Evolutionary conservation across 2,113 vertebrate species (phyloP).

Genomic region (Galbula dea): DNA sequence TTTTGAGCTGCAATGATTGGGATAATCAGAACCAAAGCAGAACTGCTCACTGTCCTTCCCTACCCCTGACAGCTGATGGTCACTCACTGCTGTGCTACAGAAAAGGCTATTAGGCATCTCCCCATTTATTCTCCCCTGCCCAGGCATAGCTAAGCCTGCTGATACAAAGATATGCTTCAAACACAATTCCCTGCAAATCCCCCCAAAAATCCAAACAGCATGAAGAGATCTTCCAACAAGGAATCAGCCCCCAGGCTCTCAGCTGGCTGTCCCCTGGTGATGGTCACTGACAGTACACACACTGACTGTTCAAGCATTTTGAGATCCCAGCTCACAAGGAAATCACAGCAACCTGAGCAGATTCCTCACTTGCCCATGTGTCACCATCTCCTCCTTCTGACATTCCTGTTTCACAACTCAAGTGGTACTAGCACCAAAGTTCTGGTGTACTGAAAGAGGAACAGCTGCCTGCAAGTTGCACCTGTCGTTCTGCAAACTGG

Average conservation of each 20-base stretch:
- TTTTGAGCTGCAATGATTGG: not conserved
- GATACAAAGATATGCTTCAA: not conserved
- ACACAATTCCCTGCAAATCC: not conserved
- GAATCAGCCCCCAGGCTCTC: not conserved
- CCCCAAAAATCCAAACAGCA: not conserved
- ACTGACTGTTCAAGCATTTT: not conserved
- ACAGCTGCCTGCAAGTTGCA: not conserved
- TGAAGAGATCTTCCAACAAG: not conserved
- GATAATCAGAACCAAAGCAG: not conserved
- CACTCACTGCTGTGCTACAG: not conserved
- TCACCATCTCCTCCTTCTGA: not conserved
- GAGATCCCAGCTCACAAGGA: not conserved
- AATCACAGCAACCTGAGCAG: not conserved
- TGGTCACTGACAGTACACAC: not conserved
- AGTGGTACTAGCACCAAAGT: not conserved
- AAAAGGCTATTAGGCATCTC: not conserved
- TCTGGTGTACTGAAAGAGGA: not conserved
- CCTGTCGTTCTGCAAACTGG: not conserved
- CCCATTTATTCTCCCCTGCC: not conserved
- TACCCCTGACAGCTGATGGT: not conserved
- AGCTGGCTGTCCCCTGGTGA: not conserved
- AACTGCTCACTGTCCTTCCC: not conserved
- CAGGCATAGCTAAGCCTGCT: not conserved
- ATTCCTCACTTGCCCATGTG: not conserved
- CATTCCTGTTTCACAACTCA: not conserved